Base-by-base conservation (phyloP, 2,113 vertebrate genomes). In the Barbus barbus region DNA sequence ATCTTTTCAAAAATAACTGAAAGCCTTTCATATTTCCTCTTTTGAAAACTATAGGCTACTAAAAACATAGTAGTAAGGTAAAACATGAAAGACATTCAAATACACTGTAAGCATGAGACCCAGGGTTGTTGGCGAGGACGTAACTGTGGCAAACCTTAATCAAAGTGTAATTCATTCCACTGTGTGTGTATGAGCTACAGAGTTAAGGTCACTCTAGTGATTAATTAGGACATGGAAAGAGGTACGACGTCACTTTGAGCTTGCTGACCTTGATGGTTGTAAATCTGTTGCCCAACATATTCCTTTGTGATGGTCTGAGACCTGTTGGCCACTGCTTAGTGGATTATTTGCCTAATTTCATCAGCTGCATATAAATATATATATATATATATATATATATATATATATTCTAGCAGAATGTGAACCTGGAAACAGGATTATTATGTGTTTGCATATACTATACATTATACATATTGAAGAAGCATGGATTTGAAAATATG, bases 151-250 rank as follows among this genome's bases (percentile, higher is more conserved):
- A 72, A 85, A 85, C 83, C 53, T 88, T 88, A 88, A 88, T 88
- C 84, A 88, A 88, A 83, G 81, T 83, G 83, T 88, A 88, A 87
- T 89, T 86, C 78, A 90, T 89, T 86, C 65, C 72, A 65, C 33
- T 75, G 73, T 84, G 86, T 76, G 36, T 83, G 69, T 75, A 36
- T 31, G 44, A 51, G 78, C 33, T 53, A 77, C 53, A 67, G 84
- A 65, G 85, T 84, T 87, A 85, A 84, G 86, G 87, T 86, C 78
- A 74, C 72, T 73, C 22, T 8, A 81, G 18, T 88, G 84, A 90
- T 90, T 88, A 84, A 89, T 90, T 86, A 87, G 87, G 84, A 87
- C 87, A 77, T 65, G 81, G 81, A 48, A 53, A 87, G 82, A 90
- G 85, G 79, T 88, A 89, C 86, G 75, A 87, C 82, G 65, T 90